These are phyloP conservation scores for Melanocharis versteri DNA, from an alignment of 2,113 vertebrate species.

Conservation along the genomic window DNA sequence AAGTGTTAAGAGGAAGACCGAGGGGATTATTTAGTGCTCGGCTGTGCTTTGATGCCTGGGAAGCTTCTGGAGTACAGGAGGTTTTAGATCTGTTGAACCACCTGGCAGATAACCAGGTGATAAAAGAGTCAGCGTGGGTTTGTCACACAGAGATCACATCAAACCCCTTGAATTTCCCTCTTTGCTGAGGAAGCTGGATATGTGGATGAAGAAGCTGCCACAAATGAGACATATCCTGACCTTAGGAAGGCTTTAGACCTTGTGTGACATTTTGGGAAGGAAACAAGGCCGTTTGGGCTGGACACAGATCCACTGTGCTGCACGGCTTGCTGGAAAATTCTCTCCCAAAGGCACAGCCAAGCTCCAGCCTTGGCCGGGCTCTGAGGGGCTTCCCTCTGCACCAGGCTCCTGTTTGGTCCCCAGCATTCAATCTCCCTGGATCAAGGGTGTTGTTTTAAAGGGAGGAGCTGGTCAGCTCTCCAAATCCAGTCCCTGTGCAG, in stretches of 20 bases:
- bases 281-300: neutral
- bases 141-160: neutral
- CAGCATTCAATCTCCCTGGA: neutral
- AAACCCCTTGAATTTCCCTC: neutral
- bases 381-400: neutral
- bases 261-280: neutral
- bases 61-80: neutral
- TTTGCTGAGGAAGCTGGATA: neutral
- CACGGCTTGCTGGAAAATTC: accelerated
- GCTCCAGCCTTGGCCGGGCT: neutral
- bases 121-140: neutral
- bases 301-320: no score
- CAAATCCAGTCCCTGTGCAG: neutral
- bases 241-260: neutral
- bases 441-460: neutral
- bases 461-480: neutral
- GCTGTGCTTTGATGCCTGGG: neutral
- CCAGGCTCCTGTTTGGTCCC: neutral
- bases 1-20: neutral
- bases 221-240: neutral
- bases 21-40: neutral
- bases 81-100: neutral
- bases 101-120: neutral
- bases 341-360: accelerated
- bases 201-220: neutral